These are phyloP conservation scores for Helogale parvula DNA, from an alignment of 2,113 vertebrate genomes.

Conservation along the genomic window DNA sequence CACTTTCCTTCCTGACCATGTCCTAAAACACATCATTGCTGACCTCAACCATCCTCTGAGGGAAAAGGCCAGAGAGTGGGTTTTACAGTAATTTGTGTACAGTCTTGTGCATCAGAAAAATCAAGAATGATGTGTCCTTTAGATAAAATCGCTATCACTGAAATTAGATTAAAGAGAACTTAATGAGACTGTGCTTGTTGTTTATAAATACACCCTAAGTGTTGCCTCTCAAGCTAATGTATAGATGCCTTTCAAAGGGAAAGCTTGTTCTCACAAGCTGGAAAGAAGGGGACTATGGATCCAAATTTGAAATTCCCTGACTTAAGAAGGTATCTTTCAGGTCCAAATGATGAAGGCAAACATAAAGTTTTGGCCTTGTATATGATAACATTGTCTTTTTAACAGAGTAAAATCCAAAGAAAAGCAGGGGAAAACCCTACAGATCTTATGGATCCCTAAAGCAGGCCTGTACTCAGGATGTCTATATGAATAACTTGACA, in stretches of 20 bases:
- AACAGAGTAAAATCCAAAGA: background rate
- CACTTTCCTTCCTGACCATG: background rate
- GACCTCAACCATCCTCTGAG: conserved; percentile 9
- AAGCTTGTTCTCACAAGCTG: background rate
- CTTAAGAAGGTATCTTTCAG: background rate
- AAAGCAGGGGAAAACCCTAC: background rate
- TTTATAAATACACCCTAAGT: background rate
- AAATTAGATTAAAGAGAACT: conserved; percentile 44
- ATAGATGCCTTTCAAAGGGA: background rate
- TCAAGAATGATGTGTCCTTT: conserved; percentile 52
- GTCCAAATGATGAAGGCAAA: background rate
- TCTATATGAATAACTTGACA: background rate
- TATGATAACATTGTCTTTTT: background rate
- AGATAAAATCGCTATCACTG: background rate
- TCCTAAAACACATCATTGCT: background rate
- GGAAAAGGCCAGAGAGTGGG: background rate
- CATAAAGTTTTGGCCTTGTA: background rate
- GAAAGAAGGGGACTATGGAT: background rate
- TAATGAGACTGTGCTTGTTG: background rate
- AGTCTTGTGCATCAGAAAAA: conserved; percentile 31
- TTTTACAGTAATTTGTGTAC: conserved; percentile 10
- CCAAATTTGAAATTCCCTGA: background rate
- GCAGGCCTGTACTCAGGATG: background rate
- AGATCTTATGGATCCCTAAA: background rate
- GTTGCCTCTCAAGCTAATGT: background rate